These are phyloP conservation scores for Pelosia muscerda DNA, from an alignment of 2,888 invertebrate genomes.

Conservation along the genomic window DNA sequence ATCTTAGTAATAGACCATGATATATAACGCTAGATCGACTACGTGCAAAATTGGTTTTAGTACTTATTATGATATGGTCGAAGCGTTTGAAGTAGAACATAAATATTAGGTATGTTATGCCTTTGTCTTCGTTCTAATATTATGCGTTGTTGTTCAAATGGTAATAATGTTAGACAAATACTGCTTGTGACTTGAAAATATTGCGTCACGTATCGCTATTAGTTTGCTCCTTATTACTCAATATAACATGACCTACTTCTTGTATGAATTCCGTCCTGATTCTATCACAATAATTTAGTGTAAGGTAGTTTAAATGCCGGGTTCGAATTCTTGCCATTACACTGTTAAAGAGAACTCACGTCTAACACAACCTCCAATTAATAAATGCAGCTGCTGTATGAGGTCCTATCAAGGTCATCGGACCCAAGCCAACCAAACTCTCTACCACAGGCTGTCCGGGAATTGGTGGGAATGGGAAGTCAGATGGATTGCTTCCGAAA, in stretches of 20 bases:
- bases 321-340: no score
- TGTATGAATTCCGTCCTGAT: not conserved
- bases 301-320: no score
- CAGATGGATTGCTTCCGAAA: no score
- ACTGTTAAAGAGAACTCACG: no score
- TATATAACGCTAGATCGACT: not conserved
- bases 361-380: no score
- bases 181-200: not conserved
- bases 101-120: not conserved
- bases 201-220: not conserved
- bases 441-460: no score
- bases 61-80: not conserved
- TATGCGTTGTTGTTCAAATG: not conserved
- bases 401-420: no score
- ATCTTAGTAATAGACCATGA: not conserved
- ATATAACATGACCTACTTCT: not conserved
- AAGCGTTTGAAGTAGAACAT: not conserved
- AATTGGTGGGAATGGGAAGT: no score
- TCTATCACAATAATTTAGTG: no score
- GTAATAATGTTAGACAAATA: not conserved
- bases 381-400: no score
- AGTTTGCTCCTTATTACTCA: not conserved
- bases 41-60: not conserved
- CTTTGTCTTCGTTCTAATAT: constrained; percentile 1
- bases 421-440: no score